Evolutionary conservation across 1,140 invertebrate species (phyloP), one percentile per base, ranked within the genome.

Genomic region (Drosophila bocki): DNA sequence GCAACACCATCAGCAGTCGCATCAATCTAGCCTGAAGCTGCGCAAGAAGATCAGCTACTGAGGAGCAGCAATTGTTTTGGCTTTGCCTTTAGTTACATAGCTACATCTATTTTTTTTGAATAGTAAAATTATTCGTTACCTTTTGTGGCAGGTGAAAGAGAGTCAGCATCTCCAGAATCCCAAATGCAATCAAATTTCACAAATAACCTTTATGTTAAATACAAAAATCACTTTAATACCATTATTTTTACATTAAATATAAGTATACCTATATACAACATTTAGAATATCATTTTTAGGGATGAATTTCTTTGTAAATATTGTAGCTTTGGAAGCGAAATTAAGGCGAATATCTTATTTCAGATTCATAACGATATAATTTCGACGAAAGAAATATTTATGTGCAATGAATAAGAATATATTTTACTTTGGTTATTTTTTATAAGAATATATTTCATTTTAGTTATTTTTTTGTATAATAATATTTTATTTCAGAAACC

Each of bases 31-130:
- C 47, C 70, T 91, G 7, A 92, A 92, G 75, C 65, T 92, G 60
- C 91, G 91, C 47, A 92, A 92, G 58, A 92, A 92, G 75, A 91
- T 92, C 44, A 92, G 91, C 82, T 92, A 92, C 58, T 92, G 68
- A 74, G 45, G n/a, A 7, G 44, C 39, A 78, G 45, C 70, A 53
- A n/a, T 9, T 32, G 41, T 51, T 61, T 45, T 53, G 62, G 65
- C 44, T 8, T 45, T 65, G 7, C 6, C 41, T 48, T 47, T 48
- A 35, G 17, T 35, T 65, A 26, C 35, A 19, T 45, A 13, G 15
- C 26, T 54, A 54, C 33, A 39, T 44, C n/a, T 47, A 17, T 45
- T 32, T 37, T 37, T 39, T 68, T 68, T 26, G 48, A 70, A n/a
- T 70, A 70, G 67, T 33, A 70, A 70, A 70, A 70, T 54, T 70